Conservation (phyloP, 2,888 invertebrate species). For the Mamestra brassicae region DNA sequence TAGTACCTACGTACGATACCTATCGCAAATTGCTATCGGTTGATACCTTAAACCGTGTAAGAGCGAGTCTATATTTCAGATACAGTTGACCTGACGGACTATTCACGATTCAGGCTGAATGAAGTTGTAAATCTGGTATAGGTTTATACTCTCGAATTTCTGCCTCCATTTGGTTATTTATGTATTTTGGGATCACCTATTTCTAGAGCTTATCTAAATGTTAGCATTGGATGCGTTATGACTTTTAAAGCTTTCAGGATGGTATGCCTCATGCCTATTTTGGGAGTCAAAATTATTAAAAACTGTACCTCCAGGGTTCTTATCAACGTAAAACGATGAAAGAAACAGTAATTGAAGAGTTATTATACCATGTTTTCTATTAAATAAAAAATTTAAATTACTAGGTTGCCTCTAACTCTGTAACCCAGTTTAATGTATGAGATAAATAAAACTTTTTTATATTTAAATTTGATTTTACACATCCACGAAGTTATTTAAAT, state of each 20-base stretch:
- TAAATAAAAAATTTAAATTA: no score
- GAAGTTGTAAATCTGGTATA: no score
- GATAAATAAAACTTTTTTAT: no score
- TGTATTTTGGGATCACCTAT: not conserved
- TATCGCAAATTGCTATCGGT: not conserved
- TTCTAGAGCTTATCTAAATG: not conserved
- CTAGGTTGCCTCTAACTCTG: no score
- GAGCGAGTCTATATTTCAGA: slow-evolving; percentile 10
- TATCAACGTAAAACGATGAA: no score
- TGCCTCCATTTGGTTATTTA: slow-evolving; percentile 8
- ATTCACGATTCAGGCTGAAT: not conserved
- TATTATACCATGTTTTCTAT: no score
- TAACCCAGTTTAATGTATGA: no score
- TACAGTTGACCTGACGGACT: slow-evolving; percentile 13
- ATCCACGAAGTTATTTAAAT: no score
- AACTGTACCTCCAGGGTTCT: no score
- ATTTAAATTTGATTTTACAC: no score
- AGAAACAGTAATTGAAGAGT: no score
- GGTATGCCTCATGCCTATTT: not conserved
- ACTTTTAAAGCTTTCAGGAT: not conserved
- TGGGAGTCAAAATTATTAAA: not conserved
- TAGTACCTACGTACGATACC: not conserved
- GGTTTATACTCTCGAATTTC: not conserved
- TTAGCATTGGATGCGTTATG: not conserved
- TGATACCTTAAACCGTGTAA: slow-evolving; percentile 3